Base-by-base conservation (phyloP, 2,797 vertebrate species). In the Pteronotus mesoamericanus region DNA sequence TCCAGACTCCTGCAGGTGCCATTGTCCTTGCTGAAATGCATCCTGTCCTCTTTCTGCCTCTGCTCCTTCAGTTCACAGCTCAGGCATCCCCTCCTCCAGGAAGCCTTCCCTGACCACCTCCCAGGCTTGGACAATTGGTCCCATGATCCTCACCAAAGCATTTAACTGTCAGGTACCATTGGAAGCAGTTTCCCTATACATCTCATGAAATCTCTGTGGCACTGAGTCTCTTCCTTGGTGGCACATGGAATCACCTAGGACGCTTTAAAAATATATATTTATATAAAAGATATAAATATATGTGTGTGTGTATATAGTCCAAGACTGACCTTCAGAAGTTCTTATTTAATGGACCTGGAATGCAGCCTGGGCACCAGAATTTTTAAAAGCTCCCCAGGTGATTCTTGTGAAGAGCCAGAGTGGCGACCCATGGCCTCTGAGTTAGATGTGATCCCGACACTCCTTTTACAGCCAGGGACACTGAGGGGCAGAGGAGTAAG, bases 331-430 rank as follows among this genome's bases (percentile, higher is more conserved):
- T 37, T 55, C 55, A 95, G 77, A 88, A 77, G 88, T 59, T 92
- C 89, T 79, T 64, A 87, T 80, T 96, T 75, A 85, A 87, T 53
- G 88, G 53, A 18, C 68, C 92, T 91, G 83, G 66, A 86, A 91
- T 94, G 88, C 11, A 75, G 55, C 74, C 79, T 24, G 85, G 3
- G 32, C 16, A 83, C 66, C 39, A 57, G 22, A 71, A 61, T 68
- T 46, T 91, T 53, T 88, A 16, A 91, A 90, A 83, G 24, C 61
- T 85, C 37, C 48, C 39, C 51, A 39, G 34, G 42, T 2, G 3
- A 59, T 85, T 87, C 34, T 51, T 9, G 3, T 39, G 18, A 26
- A 24, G n/a, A 91, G 68, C 19, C 26, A 77, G 71, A n/a, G 44
- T 78, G 5, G 51, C 84, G 57, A 75, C 16, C 8, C 24, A 7